Evolutionary conservation across 2,888 invertebrate genomes (phyloP).

Genomic region (Gymnosoma rotundatum): DNA sequence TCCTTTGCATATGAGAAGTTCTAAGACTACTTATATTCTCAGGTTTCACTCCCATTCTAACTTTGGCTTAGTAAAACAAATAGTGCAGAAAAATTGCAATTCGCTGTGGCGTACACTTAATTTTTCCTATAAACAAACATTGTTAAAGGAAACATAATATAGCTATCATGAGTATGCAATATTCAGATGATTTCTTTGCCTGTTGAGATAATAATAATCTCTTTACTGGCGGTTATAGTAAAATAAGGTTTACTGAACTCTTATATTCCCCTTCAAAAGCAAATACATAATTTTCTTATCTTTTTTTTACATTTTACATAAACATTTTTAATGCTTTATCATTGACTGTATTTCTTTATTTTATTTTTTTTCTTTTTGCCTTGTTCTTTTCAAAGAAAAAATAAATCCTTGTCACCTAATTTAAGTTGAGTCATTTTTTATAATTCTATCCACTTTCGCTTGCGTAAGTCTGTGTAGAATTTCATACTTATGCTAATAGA

Average conservation of each 20-base stretch:
- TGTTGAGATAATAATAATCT: too few relatives aligned
- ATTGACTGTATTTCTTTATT: slow-evolving; percentile 9
- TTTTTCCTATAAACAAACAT: too few relatives aligned
- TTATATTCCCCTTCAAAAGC: background rate
- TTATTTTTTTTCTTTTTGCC: background rate
- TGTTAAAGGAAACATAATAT: too few relatives aligned
- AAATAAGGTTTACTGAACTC: background rate
- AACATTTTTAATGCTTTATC: slow-evolving; percentile 2
- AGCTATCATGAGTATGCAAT: too few relatives aligned
- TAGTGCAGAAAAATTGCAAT: too few relatives aligned
- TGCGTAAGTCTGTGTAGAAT: slow-evolving; percentile 32
- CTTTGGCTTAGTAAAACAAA: too few relatives aligned
- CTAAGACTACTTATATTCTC: too few relatives aligned
- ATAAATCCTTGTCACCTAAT: slow-evolving; percentile 66
- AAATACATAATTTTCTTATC: background rate
- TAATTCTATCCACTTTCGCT: slow-evolving; percentile 26
- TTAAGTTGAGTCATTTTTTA: slow-evolving; percentile 22
- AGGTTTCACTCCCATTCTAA: too few relatives aligned
- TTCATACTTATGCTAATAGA: slow-evolving; percentile 65
- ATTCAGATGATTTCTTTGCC: too few relatives aligned
- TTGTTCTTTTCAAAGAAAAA: slow-evolving; percentile 12
- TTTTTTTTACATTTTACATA: background rate
- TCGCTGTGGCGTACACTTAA: too few relatives aligned
- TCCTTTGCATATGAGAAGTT: too few relatives aligned
- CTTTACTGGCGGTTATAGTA: too few relatives aligned